Evolutionary conservation across 2,797 vertebrate species (phyloP).

Genomic region (Bucorvus abyssinicus): DNA sequence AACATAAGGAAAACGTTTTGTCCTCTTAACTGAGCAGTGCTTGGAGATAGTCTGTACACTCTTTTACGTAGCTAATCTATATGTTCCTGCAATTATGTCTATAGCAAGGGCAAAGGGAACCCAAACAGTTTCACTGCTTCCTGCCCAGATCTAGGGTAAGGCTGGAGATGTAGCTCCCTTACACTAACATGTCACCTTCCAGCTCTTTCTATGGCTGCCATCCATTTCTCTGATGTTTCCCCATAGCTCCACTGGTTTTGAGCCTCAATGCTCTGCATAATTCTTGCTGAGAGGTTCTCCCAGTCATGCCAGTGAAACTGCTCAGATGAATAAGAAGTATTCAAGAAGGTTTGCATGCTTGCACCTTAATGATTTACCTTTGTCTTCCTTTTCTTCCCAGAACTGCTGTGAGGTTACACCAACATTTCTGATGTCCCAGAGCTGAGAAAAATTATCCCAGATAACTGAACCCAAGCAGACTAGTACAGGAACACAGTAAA

Average conservation of each 20-base stretch:
- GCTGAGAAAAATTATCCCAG: not conserved
- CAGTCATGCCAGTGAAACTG: not conserved
- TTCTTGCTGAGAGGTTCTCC: not conserved
- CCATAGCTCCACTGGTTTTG: not conserved
- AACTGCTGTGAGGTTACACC: not conserved
- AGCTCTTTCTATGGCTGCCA: not conserved
- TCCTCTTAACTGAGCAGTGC: not conserved
- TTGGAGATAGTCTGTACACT: not conserved
- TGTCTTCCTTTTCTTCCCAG: not conserved
- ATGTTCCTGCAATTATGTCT: not conserved
- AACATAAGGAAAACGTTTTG: not conserved
- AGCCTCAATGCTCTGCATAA: not conserved
- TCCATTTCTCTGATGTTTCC: not conserved
- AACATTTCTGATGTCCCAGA: slow-evolving; percentile 11
- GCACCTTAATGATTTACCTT: not conserved
- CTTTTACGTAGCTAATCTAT: not conserved
- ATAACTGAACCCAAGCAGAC: not conserved
- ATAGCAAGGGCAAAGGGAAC: not conserved
- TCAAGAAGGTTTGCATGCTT: not conserved
- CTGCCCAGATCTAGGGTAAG: not conserved
- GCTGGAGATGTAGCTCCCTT: not conserved
- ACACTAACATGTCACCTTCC: not conserved
- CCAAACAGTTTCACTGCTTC: not conserved
- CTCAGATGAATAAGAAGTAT: not conserved
- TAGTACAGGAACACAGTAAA: not conserved